Evolutionary conservation across 2,888 invertebrate genomes (phyloP).

Genomic region (Erpobdella octoculata): DNA sequence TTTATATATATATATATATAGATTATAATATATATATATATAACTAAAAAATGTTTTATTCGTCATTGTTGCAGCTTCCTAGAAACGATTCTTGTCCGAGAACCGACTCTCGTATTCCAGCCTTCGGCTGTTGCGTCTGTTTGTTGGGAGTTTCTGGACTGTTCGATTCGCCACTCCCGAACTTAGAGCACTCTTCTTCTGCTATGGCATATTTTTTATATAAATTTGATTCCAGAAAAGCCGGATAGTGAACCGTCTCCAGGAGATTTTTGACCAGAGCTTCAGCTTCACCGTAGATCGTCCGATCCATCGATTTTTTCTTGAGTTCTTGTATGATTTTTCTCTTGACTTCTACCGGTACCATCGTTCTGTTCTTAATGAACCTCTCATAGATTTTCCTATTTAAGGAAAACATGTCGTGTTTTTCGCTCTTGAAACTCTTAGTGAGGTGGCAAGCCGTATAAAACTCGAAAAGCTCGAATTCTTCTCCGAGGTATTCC

Average conservation of each 20-base stretch:
- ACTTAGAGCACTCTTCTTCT: conserved; percentile 47
- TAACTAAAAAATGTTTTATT: too few species aligned
- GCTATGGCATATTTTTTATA: conserved; percentile 61
- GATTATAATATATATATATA: too few species aligned
- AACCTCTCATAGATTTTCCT: conserved; percentile 59
- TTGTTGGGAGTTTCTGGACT: background rate
- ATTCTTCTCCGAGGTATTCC: conserved; percentile 49
- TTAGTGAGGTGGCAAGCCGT: too few species aligned
- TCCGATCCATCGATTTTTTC: conserved; percentile 60
- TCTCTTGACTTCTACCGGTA: conserved; percentile 65
- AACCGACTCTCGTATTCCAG: background rate
- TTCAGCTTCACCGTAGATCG: conserved; percentile 78
- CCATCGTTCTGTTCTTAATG: conserved; percentile 65
- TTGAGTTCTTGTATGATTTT: conserved; percentile 57
- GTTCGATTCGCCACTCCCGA: conserved; percentile 30
- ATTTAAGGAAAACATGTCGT: conserved; percentile 62
- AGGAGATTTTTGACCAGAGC: conserved; percentile 73
- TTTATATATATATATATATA: too few species aligned
- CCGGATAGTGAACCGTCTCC: conserved; percentile 77
- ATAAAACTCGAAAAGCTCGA: conserved; percentile 61
- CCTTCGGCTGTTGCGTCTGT: background rate
- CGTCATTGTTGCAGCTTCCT: background rate
- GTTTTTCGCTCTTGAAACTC: too few species aligned
- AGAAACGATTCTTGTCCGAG: background rate
- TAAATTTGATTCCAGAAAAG: conserved; percentile 83